Percentiles rank a stretch among this genome's conserved stretches.
These are phyloP conservation scores for Megaptera novaeangliae DNA, from an alignment of 2,113 vertebrate genomes.

Conservation along the genomic window DNA sequence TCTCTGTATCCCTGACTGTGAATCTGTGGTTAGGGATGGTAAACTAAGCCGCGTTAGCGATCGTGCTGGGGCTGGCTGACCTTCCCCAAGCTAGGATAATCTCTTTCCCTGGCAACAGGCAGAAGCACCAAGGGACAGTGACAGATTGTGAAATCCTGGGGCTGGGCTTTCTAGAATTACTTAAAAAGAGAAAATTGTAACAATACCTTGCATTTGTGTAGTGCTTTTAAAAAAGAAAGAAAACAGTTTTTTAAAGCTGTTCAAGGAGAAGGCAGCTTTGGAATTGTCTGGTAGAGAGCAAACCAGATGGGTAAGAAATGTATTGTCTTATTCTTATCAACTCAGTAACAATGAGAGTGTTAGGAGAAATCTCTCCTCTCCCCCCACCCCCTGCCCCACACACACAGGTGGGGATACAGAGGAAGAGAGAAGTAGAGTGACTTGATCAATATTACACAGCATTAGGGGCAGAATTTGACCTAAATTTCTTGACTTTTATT, in stretches of 20 bases:
- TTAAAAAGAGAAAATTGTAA: slow-evolving; percentile 58
- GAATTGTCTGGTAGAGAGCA: neutral
- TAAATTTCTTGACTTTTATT: neutral
- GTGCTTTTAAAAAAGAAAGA: neutral
- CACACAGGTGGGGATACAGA: neutral
- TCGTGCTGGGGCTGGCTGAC: slow-evolving; percentile 69
- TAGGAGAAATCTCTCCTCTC: neutral
- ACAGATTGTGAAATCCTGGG: slow-evolving; percentile 69
- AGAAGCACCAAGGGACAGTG: slow-evolving; percentile 59
- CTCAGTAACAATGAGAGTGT: neutral
- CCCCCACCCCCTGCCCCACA: neutral
- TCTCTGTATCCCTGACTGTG: neutral
- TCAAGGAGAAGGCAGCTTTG: neutral
- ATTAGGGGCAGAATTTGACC: neutral
- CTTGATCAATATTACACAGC: neutral
- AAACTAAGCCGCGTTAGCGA: slow-evolving; percentile 25
- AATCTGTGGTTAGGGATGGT: neutral
- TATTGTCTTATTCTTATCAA: slow-evolving; percentile 7
- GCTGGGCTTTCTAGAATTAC: slow-evolving; percentile 71
- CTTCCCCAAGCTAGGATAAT: slow-evolving; percentile 70
- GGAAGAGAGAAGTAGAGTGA: neutral
- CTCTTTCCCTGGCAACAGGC: slow-evolving; percentile 75
- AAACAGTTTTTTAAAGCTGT: neutral
- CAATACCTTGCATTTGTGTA: neutral
- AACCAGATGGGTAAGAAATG: slow-evolving; percentile 32